Conservation (phyloP, 2,113 vertebrate genomes). For the Xiphophorus couchianus region DNA sequence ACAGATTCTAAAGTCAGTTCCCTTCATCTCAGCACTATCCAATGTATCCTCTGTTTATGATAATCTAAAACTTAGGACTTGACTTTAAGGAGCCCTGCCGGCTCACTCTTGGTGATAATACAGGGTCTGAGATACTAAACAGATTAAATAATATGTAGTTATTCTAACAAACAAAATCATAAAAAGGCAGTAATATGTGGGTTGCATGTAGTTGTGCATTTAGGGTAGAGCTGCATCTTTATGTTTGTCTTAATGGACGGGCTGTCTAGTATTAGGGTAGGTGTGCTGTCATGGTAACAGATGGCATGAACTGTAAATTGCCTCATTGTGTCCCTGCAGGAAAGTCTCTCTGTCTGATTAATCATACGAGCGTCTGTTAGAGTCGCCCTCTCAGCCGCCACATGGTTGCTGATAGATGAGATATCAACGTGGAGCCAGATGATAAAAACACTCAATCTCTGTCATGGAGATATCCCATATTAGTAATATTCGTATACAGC, state of each 20-base stretch:
- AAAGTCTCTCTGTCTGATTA: slow-evolving; percentile 66
- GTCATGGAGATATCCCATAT: slow-evolving; percentile 5
- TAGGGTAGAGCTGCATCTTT: slow-evolving; percentile 4
- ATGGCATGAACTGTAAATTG: slow-evolving; percentile 72
- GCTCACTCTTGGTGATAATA: slow-evolving; percentile 7
- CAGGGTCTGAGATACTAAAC: neutral
- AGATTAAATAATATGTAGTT: slow-evolving; percentile 3
- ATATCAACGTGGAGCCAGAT: slow-evolving; percentile 25
- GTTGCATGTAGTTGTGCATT: neutral
- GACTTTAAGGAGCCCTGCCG: slow-evolving; percentile 30
- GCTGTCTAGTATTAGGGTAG: slow-evolving; percentile 45
- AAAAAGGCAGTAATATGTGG: neutral
- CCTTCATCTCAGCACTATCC: slow-evolving; percentile 22
- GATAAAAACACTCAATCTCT: slow-evolving; percentile 32
- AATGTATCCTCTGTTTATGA: slow-evolving; percentile 35
- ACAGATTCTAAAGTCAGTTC: slow-evolving; percentile 6
- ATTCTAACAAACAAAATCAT: slow-evolving; percentile 2
- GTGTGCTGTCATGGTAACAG: slow-evolving; percentile 71
- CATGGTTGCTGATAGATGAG: slow-evolving; percentile 46
- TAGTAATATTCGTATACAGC: slow-evolving; percentile 9
- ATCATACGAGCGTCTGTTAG: slow-evolving; percentile 59
- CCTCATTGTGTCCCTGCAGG: slow-evolving; percentile 63
- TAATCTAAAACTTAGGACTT: slow-evolving; percentile 23
- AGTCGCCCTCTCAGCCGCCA: slow-evolving; percentile 50
- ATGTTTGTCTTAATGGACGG: slow-evolving; percentile 20